These are phyloP conservation scores for Odontamblyopus rebecca DNA, from an alignment of 2,797 vertebrate species.

Conservation along the genomic window DNA sequence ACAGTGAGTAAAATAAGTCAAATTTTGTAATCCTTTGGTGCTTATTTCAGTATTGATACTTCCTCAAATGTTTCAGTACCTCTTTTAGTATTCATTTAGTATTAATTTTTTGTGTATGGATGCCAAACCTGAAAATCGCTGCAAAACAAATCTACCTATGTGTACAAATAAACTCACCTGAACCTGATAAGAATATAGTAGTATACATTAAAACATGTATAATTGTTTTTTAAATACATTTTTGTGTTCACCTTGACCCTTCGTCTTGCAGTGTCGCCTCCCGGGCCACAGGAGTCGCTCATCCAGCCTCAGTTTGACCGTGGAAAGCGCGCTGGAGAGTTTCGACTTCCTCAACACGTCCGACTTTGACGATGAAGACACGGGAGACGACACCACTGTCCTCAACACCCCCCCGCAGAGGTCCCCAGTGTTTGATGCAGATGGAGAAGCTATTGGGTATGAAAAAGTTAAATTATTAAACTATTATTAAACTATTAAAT, in stretches of 20 bases:
- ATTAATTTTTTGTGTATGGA: too few relatives aligned
- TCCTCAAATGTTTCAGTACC: too few relatives aligned
- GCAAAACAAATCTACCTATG: too few relatives aligned
- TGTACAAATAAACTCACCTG: too few relatives aligned
- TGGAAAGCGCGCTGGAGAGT: slow-evolving; percentile 98
- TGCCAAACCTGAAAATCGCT: too few relatives aligned
- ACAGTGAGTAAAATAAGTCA: too few relatives aligned
- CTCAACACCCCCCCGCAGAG: slow-evolving; percentile 77
- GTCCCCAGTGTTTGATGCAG: slow-evolving; percentile 87
- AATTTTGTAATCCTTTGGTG: too few relatives aligned
- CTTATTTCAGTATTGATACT: too few relatives aligned
- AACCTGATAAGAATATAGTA: background rate
- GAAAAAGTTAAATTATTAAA: slow-evolving; percentile 32
- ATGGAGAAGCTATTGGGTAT: slow-evolving; percentile 89
- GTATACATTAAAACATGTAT: too few relatives aligned
- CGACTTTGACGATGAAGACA: slow-evolving; percentile 93
- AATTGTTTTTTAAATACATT: background rate
- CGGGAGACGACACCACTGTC: slow-evolving; percentile 81
- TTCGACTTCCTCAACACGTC: slow-evolving; percentile 99
- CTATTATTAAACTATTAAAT: too few relatives aligned
- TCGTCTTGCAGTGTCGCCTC: slow-evolving; percentile 83
- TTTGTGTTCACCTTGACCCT: background rate
- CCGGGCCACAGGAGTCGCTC: slow-evolving; percentile 89
- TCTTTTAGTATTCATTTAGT: too few relatives aligned
- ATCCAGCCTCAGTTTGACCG: slow-evolving; percentile 95